These are phyloP conservation scores for Sinocyclocheilus rhinocerous DNA, from an alignment of 2,113 vertebrate genomes.

Conservation along the genomic window DNA sequence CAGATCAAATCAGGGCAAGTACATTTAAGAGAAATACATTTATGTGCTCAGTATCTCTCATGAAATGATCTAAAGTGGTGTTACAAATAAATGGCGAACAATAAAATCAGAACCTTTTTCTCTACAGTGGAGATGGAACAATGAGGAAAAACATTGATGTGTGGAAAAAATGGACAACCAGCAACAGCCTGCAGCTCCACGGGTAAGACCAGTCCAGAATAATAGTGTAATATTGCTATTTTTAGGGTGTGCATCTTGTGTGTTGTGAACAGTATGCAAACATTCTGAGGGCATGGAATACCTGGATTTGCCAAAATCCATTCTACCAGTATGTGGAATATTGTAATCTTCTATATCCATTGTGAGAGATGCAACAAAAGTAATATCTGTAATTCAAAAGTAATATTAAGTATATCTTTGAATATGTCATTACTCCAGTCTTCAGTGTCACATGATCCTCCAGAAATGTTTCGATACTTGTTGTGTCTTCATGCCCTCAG, in stretches of 20 bases:
- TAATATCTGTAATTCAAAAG: too few relatives aligned
- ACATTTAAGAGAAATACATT: too few relatives aligned
- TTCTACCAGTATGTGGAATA: too few relatives aligned
- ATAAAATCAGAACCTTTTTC: neutral
- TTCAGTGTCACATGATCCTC: neutral
- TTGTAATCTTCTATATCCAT: too few relatives aligned
- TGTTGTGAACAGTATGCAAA: neutral
- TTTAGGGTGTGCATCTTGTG: too few relatives aligned
- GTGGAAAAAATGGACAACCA: constrained; percentile 97
- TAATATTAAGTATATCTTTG: too few relatives aligned
- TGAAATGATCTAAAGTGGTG: neutral
- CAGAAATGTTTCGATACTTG: neutral
- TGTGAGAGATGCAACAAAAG: too few relatives aligned
- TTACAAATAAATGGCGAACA: neutral
- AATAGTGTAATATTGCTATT: neutral
- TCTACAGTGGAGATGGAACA: constrained; percentile 90
- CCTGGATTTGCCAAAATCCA: neutral
- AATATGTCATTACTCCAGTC: neutral
- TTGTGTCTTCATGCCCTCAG: neutral
- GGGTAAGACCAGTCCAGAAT: constrained; percentile 77
- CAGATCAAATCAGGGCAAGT: too few relatives aligned
- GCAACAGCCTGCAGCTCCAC: constrained; percentile 96
- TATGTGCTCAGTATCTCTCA: neutral
- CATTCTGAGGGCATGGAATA: neutral
- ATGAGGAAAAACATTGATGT: constrained; percentile 98